Conservation (phyloP, 2,888 invertebrate species). For the Silvanus unidentatus region DNA sequence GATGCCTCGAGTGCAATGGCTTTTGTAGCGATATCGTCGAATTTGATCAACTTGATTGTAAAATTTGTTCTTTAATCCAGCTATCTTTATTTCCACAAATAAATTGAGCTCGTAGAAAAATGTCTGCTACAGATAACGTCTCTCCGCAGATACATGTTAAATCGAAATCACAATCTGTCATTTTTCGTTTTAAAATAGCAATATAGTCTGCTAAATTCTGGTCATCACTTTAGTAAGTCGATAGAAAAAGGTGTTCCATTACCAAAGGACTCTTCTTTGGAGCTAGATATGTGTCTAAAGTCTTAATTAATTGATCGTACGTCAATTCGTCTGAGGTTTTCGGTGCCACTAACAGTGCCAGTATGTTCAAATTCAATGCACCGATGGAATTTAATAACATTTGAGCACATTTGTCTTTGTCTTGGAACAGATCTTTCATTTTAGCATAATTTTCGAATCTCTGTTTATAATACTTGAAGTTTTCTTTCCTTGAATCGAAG, state of each 20-base stretch:
- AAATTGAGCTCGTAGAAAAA: constrained; percentile 7
- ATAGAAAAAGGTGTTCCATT: too few species aligned
- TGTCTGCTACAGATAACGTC: not conserved
- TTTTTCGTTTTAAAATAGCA: not conserved
- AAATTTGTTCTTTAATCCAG: constrained; percentile 3
- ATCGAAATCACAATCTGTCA: not conserved
- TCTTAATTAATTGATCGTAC: not conserved
- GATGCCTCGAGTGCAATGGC: not conserved
- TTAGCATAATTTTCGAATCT: constrained; percentile 5
- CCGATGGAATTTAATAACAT: constrained; percentile 6
- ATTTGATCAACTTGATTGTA: not conserved
- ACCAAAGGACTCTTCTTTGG: too few species aligned
- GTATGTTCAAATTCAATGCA: constrained; percentile 4
- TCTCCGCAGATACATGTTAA: constrained; percentile 1
- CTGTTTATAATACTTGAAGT: constrained; percentile 4
- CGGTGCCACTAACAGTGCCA: not conserved
- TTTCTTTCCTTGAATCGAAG: not conserved
- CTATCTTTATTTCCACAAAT: constrained; percentile 7
- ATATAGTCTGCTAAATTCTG: not conserved
- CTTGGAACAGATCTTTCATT: not conserved
- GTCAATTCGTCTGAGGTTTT: constrained; percentile 3
- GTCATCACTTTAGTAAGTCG: not conserved
- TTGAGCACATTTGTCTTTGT: constrained; percentile 4
- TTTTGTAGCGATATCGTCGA: constrained; percentile 6
- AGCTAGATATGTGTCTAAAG: not conserved